A percentile compares a stretch with the other conserved stretches of the same genome.
Conservation (phyloP, 2,888 invertebrate species). For the Emesis furor region DNA sequence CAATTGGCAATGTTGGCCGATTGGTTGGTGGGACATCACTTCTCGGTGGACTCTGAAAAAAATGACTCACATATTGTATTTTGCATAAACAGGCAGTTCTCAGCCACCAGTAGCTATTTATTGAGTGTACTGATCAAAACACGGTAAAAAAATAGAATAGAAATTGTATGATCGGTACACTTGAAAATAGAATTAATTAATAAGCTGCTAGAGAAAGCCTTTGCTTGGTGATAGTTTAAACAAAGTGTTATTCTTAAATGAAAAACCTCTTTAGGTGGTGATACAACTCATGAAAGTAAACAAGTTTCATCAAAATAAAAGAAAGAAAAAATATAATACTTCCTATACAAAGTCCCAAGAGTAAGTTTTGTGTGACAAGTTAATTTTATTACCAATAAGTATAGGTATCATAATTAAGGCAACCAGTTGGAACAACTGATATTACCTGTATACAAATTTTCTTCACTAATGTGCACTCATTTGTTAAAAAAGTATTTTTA, state of each 20-base stretch:
- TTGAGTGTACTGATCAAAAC: conserved; percentile 14
- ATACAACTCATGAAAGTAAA: conserved; percentile 11
- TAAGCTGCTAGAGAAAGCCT: conserved; percentile 14
- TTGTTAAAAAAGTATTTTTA: conserved; percentile 14
- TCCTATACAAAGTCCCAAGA: conserved; percentile 14
- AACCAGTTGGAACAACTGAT: conserved; percentile 14
- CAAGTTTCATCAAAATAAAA: conserved; percentile 11
- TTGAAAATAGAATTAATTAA: conserved; percentile 14
- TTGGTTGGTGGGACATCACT: conserved; percentile 30
- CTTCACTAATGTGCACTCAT: conserved; percentile 7
- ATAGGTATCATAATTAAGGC: conserved; percentile 10
- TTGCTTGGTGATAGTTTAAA: conserved; percentile 13
- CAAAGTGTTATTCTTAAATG: conserved; percentile 11
- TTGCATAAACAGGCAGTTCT: conserved; percentile 14
- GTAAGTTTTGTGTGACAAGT: conserved; percentile 14
- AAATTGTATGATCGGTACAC: conserved; percentile 14
- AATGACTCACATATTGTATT: conserved; percentile 14
- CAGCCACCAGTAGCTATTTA: conserved; percentile 14
- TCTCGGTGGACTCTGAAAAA: conserved; percentile 32
- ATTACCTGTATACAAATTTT: conserved; percentile 14
- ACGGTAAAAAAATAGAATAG: conserved; percentile 11
- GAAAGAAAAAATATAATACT: conserved; percentile 11
- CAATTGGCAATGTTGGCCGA: conserved; percentile 55
- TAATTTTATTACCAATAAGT: conserved; percentile 14
- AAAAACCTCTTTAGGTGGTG: conserved; percentile 14